Evolutionary conservation across 2,888 invertebrate genomes (phyloP).

Genomic region (Belgica antarctica): DNA sequence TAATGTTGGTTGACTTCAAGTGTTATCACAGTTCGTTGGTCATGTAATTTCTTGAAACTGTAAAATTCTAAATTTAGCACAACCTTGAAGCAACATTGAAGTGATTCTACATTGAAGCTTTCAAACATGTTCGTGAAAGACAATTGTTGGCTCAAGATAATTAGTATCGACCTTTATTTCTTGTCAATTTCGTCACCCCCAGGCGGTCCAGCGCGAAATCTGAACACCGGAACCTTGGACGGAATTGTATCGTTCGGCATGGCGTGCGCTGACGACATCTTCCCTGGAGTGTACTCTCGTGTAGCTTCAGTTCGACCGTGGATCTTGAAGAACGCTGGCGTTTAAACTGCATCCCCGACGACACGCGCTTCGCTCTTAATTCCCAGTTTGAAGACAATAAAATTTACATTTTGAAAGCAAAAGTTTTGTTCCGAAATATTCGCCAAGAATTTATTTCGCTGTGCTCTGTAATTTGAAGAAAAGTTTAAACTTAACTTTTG

Average conservation of each 20-base stretch:
- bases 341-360: neutral
- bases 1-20: too few species aligned
- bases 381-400: conserved; percentile 5
- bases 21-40: too few species aligned
- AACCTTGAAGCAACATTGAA: too few species aligned
- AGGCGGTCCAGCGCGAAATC: neutral
- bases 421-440: too few species aligned
- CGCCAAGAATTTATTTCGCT: too few species aligned
- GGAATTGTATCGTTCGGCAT: conserved; percentile 6
- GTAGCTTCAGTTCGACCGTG: neutral
- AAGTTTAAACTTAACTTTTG: neutral
- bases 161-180: too few species aligned
- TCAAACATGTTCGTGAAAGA: too few species aligned
- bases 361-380: too few species aligned
- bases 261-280: neutral
- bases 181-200: neutral
- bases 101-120: too few species aligned
- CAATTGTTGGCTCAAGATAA: too few species aligned
- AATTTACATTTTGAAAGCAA: conserved; percentile 11
- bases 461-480: conserved; percentile 5
- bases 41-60: too few species aligned
- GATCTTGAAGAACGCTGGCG: neutral
- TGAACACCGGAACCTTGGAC: neutral
- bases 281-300: neutral
- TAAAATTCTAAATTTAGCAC: too few species aligned